Evolutionary conservation across 2,113 vertebrate species (phyloP).

Genomic region (Oxyura jamaicensis): DNA sequence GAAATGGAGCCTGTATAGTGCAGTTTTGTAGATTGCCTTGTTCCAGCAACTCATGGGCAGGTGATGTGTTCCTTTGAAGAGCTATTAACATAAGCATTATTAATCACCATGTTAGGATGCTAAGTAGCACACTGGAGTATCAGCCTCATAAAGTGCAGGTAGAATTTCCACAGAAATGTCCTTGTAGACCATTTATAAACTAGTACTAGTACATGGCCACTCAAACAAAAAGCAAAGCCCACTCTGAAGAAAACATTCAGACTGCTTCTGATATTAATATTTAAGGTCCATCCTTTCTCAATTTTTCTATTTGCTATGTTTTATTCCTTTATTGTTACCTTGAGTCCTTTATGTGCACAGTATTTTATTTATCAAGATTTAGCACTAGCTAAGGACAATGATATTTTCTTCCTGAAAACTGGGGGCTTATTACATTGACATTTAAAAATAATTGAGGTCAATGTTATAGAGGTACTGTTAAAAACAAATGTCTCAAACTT

Average conservation of each 20-base stretch:
- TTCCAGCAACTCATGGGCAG: background rate
- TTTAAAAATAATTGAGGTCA: background rate
- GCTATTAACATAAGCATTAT: background rate
- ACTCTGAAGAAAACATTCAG: background rate
- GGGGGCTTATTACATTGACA: background rate
- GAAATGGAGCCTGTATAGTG: background rate
- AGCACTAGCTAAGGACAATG: background rate
- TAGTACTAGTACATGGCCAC: background rate
- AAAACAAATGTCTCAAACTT: background rate
- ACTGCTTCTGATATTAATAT: background rate
- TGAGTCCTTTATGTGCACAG: background rate
- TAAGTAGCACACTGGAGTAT: background rate
- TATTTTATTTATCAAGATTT: background rate
- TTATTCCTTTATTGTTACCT: background rate
- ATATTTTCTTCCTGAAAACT: background rate
- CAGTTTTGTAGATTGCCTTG: background rate
- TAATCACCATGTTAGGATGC: background rate
- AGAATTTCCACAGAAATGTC: background rate
- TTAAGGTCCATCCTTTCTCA: background rate
- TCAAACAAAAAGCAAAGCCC: background rate
- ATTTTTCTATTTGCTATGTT: background rate
- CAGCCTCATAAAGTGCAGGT: background rate
- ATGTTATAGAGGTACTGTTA: background rate
- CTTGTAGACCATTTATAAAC: background rate
- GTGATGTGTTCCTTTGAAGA: background rate